Conservation (phyloP, 2,888 invertebrate genomes). For the Blastobasis lacticolella region DNA sequence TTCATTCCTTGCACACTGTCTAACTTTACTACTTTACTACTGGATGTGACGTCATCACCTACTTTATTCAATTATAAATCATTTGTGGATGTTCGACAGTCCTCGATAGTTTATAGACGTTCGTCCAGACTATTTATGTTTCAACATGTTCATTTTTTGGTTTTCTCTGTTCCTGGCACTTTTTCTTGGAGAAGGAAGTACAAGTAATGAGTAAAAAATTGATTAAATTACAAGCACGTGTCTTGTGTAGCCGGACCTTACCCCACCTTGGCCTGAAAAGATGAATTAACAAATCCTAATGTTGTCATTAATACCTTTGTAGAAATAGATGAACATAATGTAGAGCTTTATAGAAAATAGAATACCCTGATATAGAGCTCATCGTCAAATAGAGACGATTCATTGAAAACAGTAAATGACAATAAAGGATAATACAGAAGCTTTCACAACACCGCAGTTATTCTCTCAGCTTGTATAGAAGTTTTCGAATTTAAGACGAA, state of each 20-base stretch:
- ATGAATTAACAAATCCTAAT: conserved; percentile 35
- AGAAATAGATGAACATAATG: conserved; percentile 39
- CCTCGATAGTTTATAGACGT: conserved; percentile 10
- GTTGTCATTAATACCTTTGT: conserved; percentile 58
- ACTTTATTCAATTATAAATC: background rate
- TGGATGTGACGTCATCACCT: conserved; percentile 17
- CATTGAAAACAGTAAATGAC: conserved; percentile 30
- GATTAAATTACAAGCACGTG: conserved; percentile 66
- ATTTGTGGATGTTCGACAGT: background rate
- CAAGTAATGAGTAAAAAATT: conserved; percentile 70
- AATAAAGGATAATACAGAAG: conserved; percentile 37
- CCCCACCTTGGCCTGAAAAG: conserved; percentile 50
- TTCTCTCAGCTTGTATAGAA: conserved; percentile 37
- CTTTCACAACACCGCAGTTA: conserved; percentile 51
- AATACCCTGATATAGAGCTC: conserved; percentile 23
- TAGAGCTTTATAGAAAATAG: conserved; percentile 27
- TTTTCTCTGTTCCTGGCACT: conserved; percentile 65
- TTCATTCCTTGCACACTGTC: conserved; percentile 10
- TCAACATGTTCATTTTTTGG: conserved; percentile 58
- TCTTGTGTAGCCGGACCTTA: conserved; percentile 65
- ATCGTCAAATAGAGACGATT: conserved; percentile 10
- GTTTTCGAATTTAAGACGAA: conserved; percentile 26
- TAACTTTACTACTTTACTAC: conserved; percentile 5
- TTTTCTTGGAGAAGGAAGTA: conserved; percentile 62
- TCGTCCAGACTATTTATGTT: conserved; percentile 29